Percentiles rank a stretch among this genome's conserved stretches.
Conservation (phyloP, 2,888 invertebrate genomes). For the Bhutanitis thaidina region DNA sequence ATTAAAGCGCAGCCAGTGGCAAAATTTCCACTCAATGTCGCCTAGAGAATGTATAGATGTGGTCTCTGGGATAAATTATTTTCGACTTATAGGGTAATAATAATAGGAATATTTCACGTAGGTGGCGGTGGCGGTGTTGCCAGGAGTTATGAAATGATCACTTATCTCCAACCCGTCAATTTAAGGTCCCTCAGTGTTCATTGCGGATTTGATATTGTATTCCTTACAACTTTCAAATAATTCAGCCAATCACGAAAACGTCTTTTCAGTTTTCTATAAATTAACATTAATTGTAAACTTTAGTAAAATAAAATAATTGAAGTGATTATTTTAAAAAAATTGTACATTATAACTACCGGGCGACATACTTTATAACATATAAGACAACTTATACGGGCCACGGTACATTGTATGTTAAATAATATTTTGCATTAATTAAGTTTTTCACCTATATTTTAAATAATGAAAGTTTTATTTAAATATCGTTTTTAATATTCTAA, state of each 20-base stretch:
- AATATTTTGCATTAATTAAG: no score
- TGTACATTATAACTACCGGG: no score
- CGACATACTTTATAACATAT: no score
- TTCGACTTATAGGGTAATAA: conserved; percentile 57
- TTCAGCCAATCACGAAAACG: no score
- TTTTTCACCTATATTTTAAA: no score
- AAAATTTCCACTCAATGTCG: conserved; percentile 16
- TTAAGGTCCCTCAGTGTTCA: conserved; percentile 1
- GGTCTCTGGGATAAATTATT: conserved; percentile 41
- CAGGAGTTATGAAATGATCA: conserved; percentile 18
- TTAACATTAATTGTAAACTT: no score
- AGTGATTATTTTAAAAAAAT: no score
- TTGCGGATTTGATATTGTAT: neutral
- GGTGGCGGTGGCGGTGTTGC: conserved; percentile 32
- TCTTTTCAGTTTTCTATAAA: neutral
- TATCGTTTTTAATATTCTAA: no score
- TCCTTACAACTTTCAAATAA: neutral
- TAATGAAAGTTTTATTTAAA: no score
- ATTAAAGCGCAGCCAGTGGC: conserved; percentile 15
- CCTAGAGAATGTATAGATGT: conserved; percentile 42
- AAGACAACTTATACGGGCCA: no score
- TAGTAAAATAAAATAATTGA: no score
- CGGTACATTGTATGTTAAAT: no score
- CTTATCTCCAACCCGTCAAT: conserved; percentile 19
- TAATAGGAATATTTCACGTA: conserved; percentile 44